phyloP scores from a whole-genome alignment of 1,140 invertebrate species.

The Euwallacea similis region DNA sequence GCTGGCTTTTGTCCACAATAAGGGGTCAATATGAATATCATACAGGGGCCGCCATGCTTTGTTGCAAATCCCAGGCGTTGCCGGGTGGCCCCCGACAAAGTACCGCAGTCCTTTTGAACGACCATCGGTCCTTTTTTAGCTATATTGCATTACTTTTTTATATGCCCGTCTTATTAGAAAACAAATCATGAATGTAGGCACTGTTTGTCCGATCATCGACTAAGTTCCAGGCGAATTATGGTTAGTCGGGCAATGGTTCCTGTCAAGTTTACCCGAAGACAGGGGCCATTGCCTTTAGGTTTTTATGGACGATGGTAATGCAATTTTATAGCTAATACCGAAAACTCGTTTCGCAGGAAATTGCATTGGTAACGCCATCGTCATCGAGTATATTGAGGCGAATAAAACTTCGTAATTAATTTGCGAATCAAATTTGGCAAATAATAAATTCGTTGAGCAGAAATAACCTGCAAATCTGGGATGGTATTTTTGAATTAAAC shows the following conservation, averaged over 20 bases:
- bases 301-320: neutral
- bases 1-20: slow-evolving; percentile 9
- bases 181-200: neutral
- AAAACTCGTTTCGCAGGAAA: neutral
- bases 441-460: neutral
- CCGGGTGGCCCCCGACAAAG: slow-evolving; percentile 23
- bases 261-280: neutral
- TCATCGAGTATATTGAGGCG: neutral
- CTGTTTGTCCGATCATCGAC: neutral
- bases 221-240: neutral
- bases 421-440: neutral
- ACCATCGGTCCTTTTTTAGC: neutral
- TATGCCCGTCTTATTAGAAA: neutral
- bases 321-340: neutral
- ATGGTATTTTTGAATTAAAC: slow-evolving; percentile 1
- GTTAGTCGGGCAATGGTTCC: neutral
- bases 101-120: slow-evolving; percentile 12
- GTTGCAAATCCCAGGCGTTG: slow-evolving; percentile 11
- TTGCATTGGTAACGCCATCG: too few relatives aligned
- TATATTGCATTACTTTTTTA: neutral
- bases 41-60: slow-evolving; percentile 19
- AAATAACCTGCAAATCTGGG: neutral
- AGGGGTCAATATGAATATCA: slow-evolving; percentile 15
- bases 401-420: neutral
- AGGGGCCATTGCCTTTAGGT: neutral